Base-by-base conservation (phyloP, 2,797 vertebrate genomes). In the Xiphorhynchus erythropygius region DNA sequence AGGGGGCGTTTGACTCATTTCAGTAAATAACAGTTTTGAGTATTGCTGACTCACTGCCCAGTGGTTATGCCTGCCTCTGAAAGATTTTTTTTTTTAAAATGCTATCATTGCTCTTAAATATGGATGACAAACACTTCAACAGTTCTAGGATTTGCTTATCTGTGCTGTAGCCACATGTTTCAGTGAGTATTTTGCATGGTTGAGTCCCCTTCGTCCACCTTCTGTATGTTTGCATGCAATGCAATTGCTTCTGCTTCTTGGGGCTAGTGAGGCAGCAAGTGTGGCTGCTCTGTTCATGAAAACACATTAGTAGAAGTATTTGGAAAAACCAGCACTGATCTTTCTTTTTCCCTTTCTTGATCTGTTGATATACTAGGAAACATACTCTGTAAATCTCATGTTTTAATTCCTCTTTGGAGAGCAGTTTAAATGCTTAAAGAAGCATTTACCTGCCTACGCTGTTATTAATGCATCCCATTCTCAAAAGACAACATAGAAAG, bases 391-490 rank as follows among this genome's bases (percentile, higher is more conserved):
- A 97, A 95, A 95, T 95, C 76, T 96, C 87, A 49, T 95, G 37
- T 60, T 96, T 95, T 97, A 98, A 97, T 97, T 97, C 96, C 75
- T 84, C 67, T 92, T 93, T 91, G 84, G 88, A 95, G 92, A 73
- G 81, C 59, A 81, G 41, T 81, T 94, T 86, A 96, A 96, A 96
- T 90, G 88, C 89, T 96, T 87, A 74, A 90, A 96, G 88, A 97
- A 91, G 75, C 42, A 88, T 95, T 97, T 96, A 60, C 81, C 90
- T 94, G 85, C 59, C 92, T 93, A 74, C 86, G 71, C 92, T 96
- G 93, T 85, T 97, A 74, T 53, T 84, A 96, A 94, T 86, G 57
- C 87, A 94, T 92, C 91, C 60, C 6, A 12, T 93, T 96, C 96
- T 97, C 93, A 87, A 96, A 95, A 96, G 93, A 93, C 94, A 97